Base-by-base conservation (phyloP, 2,113 vertebrate species). In the Cheirogaleus medius region DNA sequence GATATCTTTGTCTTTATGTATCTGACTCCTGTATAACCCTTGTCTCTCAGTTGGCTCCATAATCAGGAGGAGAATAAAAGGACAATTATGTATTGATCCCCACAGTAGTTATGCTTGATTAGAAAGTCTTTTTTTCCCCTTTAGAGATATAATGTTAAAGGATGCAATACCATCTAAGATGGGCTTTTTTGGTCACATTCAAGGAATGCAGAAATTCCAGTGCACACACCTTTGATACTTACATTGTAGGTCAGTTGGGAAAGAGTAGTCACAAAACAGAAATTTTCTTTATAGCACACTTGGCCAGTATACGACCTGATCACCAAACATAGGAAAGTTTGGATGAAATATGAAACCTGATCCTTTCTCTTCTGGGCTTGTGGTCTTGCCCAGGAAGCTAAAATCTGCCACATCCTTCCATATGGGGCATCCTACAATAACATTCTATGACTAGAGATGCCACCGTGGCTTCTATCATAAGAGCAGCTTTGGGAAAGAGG, bases 151-250 rank as follows among this genome's bases (percentile, higher is more conserved):
- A 74, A 69, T 94, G 97, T 91, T 92, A 86, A 94, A 84, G 81
- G 66, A 85, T 60, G 54, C 12, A 56, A 14, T 82, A 77, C 1
- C 32, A 56, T 92, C 34, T 86, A 27, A 69, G 39, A 15, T 73
- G 44, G 15, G 32, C 54, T 66, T 97, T 93, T 97, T 94, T 92
- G 37, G 76, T 94, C 63, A 76, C 66, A 85, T 90, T 32, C 18
- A 74, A 94, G 60, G 47, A 60, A 89, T 85, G 71, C 27, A 82
- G 47, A 71, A 68, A 88, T 89, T 74, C 78, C 32, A 47, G 60
- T 17, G n/a, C 37, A 34, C 4, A 14, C 8, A 54, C 18, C 32
- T 94, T 68, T 77, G 21, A 56, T 89, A 52, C 74, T 47, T 63
- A 34, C 76, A 34, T n/a, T 29, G 10, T 64, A 71, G 32, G 49